phyloP scores from a whole-genome alignment of 2,797 vertebrate genomes.

The Poeciliopsis turneri region DNA sequence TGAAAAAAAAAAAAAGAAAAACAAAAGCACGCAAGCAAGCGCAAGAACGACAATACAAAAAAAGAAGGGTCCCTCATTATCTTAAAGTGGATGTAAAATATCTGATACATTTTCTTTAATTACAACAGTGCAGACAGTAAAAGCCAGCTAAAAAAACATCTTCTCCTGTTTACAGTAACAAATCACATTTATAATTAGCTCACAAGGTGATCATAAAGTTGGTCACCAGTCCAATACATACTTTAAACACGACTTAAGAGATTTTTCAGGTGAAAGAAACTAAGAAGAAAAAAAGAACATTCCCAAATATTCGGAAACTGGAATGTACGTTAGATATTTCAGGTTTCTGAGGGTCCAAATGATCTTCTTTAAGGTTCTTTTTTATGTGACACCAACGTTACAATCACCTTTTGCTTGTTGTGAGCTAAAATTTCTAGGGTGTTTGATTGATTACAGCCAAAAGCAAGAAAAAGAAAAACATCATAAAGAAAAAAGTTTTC shows the following conservation, averaged over 20 bases:
- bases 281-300: slow-evolving; percentile 47
- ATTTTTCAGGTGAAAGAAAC: slow-evolving; percentile 51
- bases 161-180: slow-evolving; percentile 68
- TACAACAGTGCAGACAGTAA: slow-evolving; percentile 62
- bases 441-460: slow-evolving; percentile 81
- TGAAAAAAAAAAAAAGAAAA: slow-evolving; percentile 13
- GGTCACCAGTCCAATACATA: slow-evolving; percentile 71
- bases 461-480: slow-evolving; percentile 61
- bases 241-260: slow-evolving; percentile 66
- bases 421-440: slow-evolving; percentile 52
- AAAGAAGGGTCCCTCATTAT: slow-evolving; percentile 74
- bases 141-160: slow-evolving; percentile 48
- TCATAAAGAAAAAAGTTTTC: slow-evolving; percentile 54
- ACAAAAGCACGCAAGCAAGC: slow-evolving; percentile 65
- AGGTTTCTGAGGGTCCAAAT: slow-evolving; percentile 38
- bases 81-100: slow-evolving; percentile 62
- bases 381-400: slow-evolving; percentile 59
- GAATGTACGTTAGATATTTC: slow-evolving; percentile 74
- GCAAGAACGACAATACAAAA: slow-evolving; percentile 63
- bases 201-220: slow-evolving; percentile 84
- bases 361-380: slow-evolving; percentile 55
- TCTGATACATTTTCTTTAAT: slow-evolving; percentile 60
- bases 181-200: slow-evolving; percentile 69
- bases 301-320: slow-evolving; percentile 55
- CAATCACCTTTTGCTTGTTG: slow-evolving; percentile 79